Percentiles rank a stretch among this genome's conserved stretches.
Conservation (phyloP, 2,888 invertebrate genomes). For the Macroteleia sp. region DNA sequence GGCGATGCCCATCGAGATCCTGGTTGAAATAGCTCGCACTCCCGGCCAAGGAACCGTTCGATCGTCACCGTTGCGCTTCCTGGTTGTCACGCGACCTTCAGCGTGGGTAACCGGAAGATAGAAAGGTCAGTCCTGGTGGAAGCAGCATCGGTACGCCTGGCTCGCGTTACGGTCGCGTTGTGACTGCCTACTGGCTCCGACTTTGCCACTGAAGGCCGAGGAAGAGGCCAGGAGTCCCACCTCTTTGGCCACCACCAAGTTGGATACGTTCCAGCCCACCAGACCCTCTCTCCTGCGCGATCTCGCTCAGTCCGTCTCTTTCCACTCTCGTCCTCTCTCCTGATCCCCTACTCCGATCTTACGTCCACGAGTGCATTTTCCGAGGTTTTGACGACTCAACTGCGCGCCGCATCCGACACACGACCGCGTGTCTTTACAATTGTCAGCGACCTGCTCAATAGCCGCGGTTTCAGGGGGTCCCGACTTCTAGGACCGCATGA, state of each 20-base stretch:
- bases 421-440: slow-evolving; percentile 56
- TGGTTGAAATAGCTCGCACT: slow-evolving; percentile 14
- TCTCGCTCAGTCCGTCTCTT: slow-evolving; percentile 58
- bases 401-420: slow-evolving; percentile 34
- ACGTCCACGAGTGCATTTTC: slow-evolving; percentile 16
- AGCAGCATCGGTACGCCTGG: slow-evolving; percentile 68
- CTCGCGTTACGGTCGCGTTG: slow-evolving; percentile 81
- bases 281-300: slow-evolving; percentile 79
- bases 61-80: slow-evolving; percentile 25
- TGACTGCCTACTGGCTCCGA: slow-evolving; percentile 80
- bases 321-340: slow-evolving; percentile 34
- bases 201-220: slow-evolving; percentile 78
- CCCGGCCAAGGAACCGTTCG: slow-evolving; percentile 9
- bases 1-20: too few relatives aligned
- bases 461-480: too few relatives aligned
- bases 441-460: slow-evolving; percentile 64
- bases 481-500: too few relatives aligned
- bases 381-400: slow-evolving; percentile 40
- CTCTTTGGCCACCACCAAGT: slow-evolving; percentile 83
- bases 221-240: slow-evolving; percentile 81
- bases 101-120: slow-evolving; percentile 51
- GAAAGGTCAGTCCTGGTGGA: slow-evolving; percentile 62
- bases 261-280: slow-evolving; percentile 82
- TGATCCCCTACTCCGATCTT: slow-evolving; percentile 22
- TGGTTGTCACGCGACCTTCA: slow-evolving; percentile 55